Base-by-base conservation (phyloP, 2,797 vertebrate genomes). In the Petrocephalus schoutedeni region DNA sequence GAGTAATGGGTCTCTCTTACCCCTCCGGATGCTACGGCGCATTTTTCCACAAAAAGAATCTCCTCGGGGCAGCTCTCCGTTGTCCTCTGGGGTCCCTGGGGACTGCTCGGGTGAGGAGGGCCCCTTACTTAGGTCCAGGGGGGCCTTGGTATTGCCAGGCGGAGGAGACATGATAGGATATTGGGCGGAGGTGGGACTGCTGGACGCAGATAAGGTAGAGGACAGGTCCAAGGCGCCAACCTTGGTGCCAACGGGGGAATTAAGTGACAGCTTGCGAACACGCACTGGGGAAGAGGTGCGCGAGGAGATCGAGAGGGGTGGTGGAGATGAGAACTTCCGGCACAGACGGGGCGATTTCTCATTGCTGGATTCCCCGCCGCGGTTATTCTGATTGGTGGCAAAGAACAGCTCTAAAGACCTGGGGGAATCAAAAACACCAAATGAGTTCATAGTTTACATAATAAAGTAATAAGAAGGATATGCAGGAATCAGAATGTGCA, bases 351-450 rank as follows among this genome's bases (percentile, higher is more conserved):
- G 98, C 6, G 98, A 98, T 91, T 97, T 98, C 54, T 99, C 97
- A n/a, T 94, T 94, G 77, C 92, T 89, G 89, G 97, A 96, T 87
- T 98, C 97, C 21, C 96, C 95, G 88, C 93, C 85, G 90, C 97
- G 95, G 93, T 94, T 98, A 91, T 97, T 98, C 92, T 97, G 97
- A 90, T 96, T 98, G 77, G 96, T 97, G 90, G 97, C 97, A 90
- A 99, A 99, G 94, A 99, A 99, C 84, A 99, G 91, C 93, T 99
- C 98, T 95, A 99, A 91, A 41, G 97, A 98, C 93, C 98, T 99
- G 92, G 89, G 84, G 64, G 28, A 45, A 32, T 53, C 3, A 84
- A 12, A 59, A 57, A 88, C 10, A 67, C 21, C 21, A 53, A 88
- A 85, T 45, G 51, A 21, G 77, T n/a, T 36, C 56, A 83, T 82